Conservation (phyloP, 2,888 invertebrate species). For the Pristionchus japonicus region DNA sequence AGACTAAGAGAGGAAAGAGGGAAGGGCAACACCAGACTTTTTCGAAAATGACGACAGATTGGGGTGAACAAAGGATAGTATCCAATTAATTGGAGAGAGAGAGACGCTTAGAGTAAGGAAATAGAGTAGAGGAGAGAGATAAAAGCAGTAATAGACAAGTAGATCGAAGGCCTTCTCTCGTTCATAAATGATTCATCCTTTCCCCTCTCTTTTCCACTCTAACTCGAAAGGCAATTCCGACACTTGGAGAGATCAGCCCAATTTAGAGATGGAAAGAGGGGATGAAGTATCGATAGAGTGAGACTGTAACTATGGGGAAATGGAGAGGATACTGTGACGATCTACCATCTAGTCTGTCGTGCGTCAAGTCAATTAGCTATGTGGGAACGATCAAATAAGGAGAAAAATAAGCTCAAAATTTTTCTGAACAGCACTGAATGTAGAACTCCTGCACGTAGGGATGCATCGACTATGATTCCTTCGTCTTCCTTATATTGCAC, state of each 20-base stretch:
- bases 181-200: conserved; percentile 30
- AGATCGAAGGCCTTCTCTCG: not conserved
- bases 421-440: too few relatives aligned
- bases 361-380: not conserved
- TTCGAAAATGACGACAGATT: not conserved
- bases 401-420: too few relatives aligned
- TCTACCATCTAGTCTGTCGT: not conserved
- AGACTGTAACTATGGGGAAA: not conserved
- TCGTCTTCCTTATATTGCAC: too few relatives aligned
- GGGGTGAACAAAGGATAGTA: not conserved
- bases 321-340: not conserved
- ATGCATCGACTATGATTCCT: too few relatives aligned
- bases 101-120: not conserved
- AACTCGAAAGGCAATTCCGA: conserved; percentile 26
- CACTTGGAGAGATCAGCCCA: not conserved
- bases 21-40: not conserved
- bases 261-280: not conserved
- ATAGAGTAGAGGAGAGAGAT: conserved; percentile 13
- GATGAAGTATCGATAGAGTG: not conserved
- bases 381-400: not conserved
- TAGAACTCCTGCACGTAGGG: too few relatives aligned
- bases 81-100: conserved; percentile 32
- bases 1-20: not conserved
- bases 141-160: conserved; percentile 24
- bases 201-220: not conserved